Evolutionary conservation across 2,113 vertebrate species (phyloP), one percentile per base, ranked within the genome.

Genomic region (Butorides virescens): DNA sequence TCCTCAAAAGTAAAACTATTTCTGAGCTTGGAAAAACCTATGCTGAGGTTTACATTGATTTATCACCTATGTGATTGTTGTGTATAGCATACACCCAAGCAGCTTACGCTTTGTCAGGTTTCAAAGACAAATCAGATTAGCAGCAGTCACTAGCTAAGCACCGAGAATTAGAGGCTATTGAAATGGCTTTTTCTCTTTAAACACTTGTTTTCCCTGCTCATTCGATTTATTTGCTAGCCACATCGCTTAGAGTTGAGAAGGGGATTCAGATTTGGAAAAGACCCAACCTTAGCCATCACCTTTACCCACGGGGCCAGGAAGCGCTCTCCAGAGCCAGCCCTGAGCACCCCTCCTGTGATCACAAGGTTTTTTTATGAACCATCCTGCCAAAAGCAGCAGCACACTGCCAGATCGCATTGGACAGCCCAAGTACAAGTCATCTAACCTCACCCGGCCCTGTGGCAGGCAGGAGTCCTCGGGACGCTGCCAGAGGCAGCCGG

Each of bases 51-150:
- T 88, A 80, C 9, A 70, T 1, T 49, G 15, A 53, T 62, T 26
- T 47, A 86, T 39, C 26, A 91, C 23, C 53, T 68, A 36, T 6
- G 5, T 23, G 25, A 74, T 46, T 72, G 61, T 5, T 75, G 12
- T 25, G 19, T 76, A 53, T 15, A 80, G 50, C 25, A 53, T 27
- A 59, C 49, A 78, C 7, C 9, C 36, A 29, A 82, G 56, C 29
- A 88, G 85, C 25, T 95, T 76, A 86, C 13, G n/a, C 37, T 80
- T 91, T 61, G 32, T 72, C 61, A 75, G 18, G 44, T 75, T 88
- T 94, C 55, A 86, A 72, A 90, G 29, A 68, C 44, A 94, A 87
- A 96, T 87, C 88, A 90, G 92, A 93, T 92, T 75, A 94, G 81
- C 58, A 75, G 65, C 47, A 72, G 56, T 75, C 44, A 85, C 61